Conservation (phyloP, 92 coral and sea anemone genomes). For the Ricordea florida region DNA sequence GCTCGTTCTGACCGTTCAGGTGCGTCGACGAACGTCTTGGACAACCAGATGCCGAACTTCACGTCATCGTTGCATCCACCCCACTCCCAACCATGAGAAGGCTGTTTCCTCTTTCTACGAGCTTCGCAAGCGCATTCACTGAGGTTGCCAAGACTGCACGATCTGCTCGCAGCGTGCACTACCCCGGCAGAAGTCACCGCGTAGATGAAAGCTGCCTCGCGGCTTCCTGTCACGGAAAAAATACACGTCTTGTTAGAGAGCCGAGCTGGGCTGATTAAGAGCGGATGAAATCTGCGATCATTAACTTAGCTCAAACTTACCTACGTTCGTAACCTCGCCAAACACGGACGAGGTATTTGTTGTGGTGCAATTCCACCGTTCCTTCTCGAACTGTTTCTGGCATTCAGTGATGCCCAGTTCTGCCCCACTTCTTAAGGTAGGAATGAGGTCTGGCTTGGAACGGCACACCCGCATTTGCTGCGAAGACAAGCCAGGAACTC, state of each 20-base stretch:
- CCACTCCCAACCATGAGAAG: slow-evolving; percentile 69
- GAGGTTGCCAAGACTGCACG: slow-evolving; percentile 90
- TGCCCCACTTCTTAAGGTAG: slow-evolving; percentile 86
- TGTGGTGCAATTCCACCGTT: slow-evolving; percentile 94
- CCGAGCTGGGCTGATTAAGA: background rate
- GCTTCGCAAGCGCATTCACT: slow-evolving; percentile 81
- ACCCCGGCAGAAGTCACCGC: slow-evolving; percentile 98
- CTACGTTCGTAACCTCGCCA: slow-evolving; percentile 76
- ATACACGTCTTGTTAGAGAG: background rate
- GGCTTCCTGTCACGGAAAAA: slow-evolving; percentile 73
- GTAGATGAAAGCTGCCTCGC: slow-evolving; percentile 94
- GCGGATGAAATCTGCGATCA: background rate
- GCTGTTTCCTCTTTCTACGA: slow-evolving; percentile 24
- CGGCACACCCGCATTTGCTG: slow-evolving; percentile 84
- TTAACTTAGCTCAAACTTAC: slow-evolving; percentile 31
- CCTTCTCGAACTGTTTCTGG: slow-evolving; percentile 84
- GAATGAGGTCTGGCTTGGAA: slow-evolving; percentile 89
- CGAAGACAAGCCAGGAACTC: slow-evolving; percentile 81
- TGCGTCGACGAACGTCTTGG: slow-evolving; percentile 91
- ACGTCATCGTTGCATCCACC: slow-evolving; percentile 84
- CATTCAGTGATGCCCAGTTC: slow-evolving; percentile 85
- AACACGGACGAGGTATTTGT: slow-evolving; percentile 83
- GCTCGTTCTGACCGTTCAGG: slow-evolving; percentile 66
- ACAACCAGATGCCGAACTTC: slow-evolving; percentile 75
- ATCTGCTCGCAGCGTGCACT: slow-evolving; percentile 91